Evolutionary conservation across 1,140 invertebrate species (phyloP).

Genomic region (Eulimnadia texana): DNA sequence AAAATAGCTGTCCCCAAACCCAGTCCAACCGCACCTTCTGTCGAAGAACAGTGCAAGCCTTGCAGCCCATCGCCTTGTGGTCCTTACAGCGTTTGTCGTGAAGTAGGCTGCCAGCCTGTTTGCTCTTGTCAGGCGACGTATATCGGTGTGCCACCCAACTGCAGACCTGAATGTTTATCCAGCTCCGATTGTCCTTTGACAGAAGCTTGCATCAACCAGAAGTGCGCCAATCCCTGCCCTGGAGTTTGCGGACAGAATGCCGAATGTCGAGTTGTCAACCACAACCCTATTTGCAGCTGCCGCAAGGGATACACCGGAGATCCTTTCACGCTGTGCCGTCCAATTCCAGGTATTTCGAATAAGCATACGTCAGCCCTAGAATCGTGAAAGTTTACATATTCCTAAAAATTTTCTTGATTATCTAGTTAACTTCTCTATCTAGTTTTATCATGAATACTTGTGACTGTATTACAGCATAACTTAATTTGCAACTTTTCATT

Average conservation of each 20-base stretch:
- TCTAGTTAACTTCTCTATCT: not conserved
- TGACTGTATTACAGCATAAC: no score
- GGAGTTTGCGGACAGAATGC: constrained; percentile 67
- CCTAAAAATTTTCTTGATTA: no score
- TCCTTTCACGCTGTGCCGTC: constrained; percentile 50
- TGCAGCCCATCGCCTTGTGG: constrained; percentile 63
- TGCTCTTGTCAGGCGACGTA: constrained; percentile 69
- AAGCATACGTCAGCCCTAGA: no score
- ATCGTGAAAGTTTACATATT: no score
- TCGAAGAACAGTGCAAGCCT: constrained; percentile 1
- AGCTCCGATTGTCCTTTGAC: constrained; percentile 67
- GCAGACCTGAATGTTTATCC: constrained; percentile 46
- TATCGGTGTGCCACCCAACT: constrained; percentile 52
- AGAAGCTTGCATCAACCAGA: constrained; percentile 61
- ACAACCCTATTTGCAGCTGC: constrained; percentile 57
- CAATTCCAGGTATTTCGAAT: constrained; percentile 29
- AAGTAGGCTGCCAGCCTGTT: constrained; percentile 70
- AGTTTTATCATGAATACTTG: not conserved
- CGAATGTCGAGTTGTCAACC: constrained; percentile 52
- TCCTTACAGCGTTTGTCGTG: constrained; percentile 78
- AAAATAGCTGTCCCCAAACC: constrained; percentile 9
- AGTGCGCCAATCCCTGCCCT: constrained; percentile 65
- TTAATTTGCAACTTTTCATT: no score
- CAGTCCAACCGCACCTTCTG: not conserved
- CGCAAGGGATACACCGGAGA: constrained; percentile 62